Conservation (phyloP, 1,140 invertebrate species). For the Drepana arcuata region DNA sequence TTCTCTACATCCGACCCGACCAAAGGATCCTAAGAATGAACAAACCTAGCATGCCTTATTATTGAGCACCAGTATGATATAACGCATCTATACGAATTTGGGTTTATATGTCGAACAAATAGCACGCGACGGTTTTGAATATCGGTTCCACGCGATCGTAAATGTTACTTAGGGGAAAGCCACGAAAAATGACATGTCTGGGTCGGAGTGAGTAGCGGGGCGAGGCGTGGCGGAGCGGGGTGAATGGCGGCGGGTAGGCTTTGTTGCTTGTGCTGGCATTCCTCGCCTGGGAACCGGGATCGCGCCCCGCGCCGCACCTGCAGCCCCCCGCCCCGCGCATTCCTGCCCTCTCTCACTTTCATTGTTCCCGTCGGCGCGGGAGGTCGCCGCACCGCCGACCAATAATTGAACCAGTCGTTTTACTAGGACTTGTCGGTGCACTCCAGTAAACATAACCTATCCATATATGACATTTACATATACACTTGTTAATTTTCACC, state of each 20-base stretch:
- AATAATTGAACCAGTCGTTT: slow-evolving; percentile 58
- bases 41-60: too few relatives aligned
- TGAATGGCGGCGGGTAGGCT: slow-evolving; percentile 59
- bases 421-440: slow-evolving; percentile 43
- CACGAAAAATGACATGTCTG: slow-evolving; percentile 52
- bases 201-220: slow-evolving; percentile 26
- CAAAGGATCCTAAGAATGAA: too few relatives aligned
- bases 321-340: slow-evolving; percentile 32
- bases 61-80: too few relatives aligned
- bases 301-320: slow-evolving; percentile 18
- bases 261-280: slow-evolving; percentile 66
- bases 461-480: slow-evolving; percentile 53
- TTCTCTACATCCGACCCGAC: too few relatives aligned
- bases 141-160: slow-evolving; percentile 32
- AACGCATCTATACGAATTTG: too few relatives aligned
- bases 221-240: slow-evolving; percentile 59
- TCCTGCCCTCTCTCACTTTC: slow-evolving; percentile 67
- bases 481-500: slow-evolving; percentile 26
- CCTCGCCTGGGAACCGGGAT: slow-evolving; percentile 66
- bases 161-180: slow-evolving; percentile 48
- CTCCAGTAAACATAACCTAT: slow-evolving; percentile 53
- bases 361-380: slow-evolving; percentile 63
- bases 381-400: slow-evolving; percentile 53
- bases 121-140: slow-evolving; percentile 29
- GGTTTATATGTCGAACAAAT: too few relatives aligned